Conservation (phyloP, 1,140 invertebrate genomes). For the Ridgeia piscesae region DNA sequence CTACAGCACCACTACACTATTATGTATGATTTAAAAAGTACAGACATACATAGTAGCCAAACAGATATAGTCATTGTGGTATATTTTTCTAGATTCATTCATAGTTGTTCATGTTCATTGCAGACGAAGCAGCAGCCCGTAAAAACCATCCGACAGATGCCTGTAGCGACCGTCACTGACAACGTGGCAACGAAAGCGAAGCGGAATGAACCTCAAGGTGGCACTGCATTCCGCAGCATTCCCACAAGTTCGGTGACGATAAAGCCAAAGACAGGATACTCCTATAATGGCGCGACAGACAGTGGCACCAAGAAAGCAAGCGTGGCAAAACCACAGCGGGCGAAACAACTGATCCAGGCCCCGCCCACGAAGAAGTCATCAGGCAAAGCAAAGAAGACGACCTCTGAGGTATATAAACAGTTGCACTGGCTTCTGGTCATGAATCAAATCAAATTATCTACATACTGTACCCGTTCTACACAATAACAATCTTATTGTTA, state of each 20-base stretch:
- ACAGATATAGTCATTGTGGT: too few relatives aligned
- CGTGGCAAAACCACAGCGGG: neutral
- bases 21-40: too few relatives aligned
- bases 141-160: neutral
- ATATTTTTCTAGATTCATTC: too few relatives aligned
- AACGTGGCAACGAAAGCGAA: neutral
- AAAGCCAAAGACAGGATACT: neutral
- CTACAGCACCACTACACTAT: too few relatives aligned
- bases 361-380: neutral
- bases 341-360: neutral
- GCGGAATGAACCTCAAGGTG: neutral
- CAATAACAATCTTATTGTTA: too few relatives aligned
- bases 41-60: too few relatives aligned
- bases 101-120: neutral
- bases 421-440: too few relatives aligned
- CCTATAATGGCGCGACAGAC: neutral
- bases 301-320: neutral
- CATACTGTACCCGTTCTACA: too few relatives aligned
- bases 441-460: too few relatives aligned
- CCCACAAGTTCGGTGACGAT: neutral
- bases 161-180: neutral
- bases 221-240: neutral
- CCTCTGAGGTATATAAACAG: neutral
- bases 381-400: neutral
- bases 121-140: neutral